Evolutionary conservation across 2,888 invertebrate genomes (phyloP), one percentile per base, ranked within the genome.

Genomic region (Dicycla oo): DNA sequence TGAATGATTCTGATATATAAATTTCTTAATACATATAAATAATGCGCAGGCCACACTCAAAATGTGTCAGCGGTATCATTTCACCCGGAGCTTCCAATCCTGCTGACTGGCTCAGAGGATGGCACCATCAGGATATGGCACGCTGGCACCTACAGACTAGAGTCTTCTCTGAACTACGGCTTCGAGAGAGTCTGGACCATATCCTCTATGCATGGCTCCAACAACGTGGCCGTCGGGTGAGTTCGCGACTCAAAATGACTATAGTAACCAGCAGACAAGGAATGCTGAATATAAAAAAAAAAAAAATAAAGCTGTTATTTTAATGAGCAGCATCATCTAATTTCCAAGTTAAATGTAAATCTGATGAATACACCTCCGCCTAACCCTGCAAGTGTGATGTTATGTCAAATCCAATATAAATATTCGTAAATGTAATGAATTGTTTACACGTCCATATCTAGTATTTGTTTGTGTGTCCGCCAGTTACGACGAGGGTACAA

Each of bases 161-260:
- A 99, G 94, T 99, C 98, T 30, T 99, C 99, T 0, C 96, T 99
- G 26, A 99, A 99, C 93, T 99, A 99, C 93, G 99, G 99, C 0
- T 98, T 99, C 88, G 99, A 99, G 92, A 96, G 99, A 73, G 99
- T 99, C 0, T 99, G 99, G 99, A 98, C 99, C 0, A 99, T 99
- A 88, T 97, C 98, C 3, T 98, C 98, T 78, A 97, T 98, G 96
- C 97, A 98, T 86, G 99, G 99, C 15, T 99, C 99, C 0, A 99
- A 99, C 91, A 99, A 99, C 93, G 99, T 99, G 0, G 99, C 99
- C 6, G 97, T 99, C 68, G 98, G 99, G 93, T 97, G 93, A 90
- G 96, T 66, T 60, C 13, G 1, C 1, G 8, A 30, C 34, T 30
- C 13, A 20, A 51, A 49, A 20, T 58, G 6, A 34, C 49, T n/a